Evolutionary conservation across 2,888 invertebrate species (phyloP), one percentile per base, ranked within the genome.

Genomic region (Zelleria hepariella): DNA sequence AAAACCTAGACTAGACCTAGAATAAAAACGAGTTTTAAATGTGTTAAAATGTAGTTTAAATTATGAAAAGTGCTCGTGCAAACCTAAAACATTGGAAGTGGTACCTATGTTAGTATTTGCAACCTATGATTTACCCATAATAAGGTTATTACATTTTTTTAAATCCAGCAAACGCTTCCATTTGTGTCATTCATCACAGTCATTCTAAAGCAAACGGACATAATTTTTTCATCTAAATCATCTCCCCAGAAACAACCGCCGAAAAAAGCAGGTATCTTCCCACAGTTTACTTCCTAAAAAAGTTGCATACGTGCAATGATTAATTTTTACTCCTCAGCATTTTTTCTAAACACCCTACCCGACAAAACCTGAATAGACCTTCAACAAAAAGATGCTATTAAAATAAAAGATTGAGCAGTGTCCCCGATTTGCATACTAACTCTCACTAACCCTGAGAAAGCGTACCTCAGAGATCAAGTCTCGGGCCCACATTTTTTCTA

Each of bases 341-440:
- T 79, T 76, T 72, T 68, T 72, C 71, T 42, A 66, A 67, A 53
- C 24, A n/a, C 23, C 65, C 69, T 74, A 75, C 83, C 85, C 84
- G 70, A 78, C 75, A 73, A 67, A 68, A 64, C 65, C 65, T 77
- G 73, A 78, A 85, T 75, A 72, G 82, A 76, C 75, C 73, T 75
- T 78, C 77, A 77, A 87, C 85, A 88, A 88, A 80, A 81, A 75
- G 85, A 84, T 81, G 80, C 75, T 72, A 86, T 88, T 88, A 88
- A 88, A 88, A 88, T 87, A 88, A 88, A 88, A 85, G 88, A 88
- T 86, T 81, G 81, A 77, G 78, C 75, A 77, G 75, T 73, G 79
- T 80, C 72, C 69, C 62, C 64, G 66, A 87, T 87, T 86, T 87
- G 84, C 88, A 88, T 86, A 84, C 76, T 68, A 70, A 76, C 70